Evolutionary conservation across 2,888 invertebrate species (phyloP), one percentile per base, ranked within the genome.

Genomic region (Clusia tigrina): DNA sequence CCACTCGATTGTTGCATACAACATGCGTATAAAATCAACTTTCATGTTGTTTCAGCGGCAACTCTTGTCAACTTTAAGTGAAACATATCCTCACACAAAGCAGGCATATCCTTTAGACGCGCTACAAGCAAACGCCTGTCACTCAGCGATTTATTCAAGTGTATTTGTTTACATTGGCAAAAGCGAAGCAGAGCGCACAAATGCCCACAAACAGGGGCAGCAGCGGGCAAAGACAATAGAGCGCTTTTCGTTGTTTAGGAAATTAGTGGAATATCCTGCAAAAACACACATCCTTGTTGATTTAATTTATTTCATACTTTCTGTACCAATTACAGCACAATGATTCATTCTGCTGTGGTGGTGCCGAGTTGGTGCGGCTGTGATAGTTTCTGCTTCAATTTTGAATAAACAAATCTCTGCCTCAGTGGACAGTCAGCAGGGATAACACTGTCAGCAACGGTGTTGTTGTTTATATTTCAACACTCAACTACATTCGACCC

Each of bases 201-300:
- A 17, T 48, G 20, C 22, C 24, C 24, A 12, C 1, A 15, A 15
- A 53, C 52, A 1, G 23, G 20, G 10, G 20, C 24, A 20, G 12
- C 12, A 32, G 12, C 32, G 12, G 12, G 6, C 15, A 10, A 53
- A 53, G 53, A 53, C 53, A 53, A 69, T 69, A 72, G 71, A 76
- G 73, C 76, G 73, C 66, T 73, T 73, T 73, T 74, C 74, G 71
- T 76, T 73, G 73, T 76, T 73, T 68, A 74, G 74, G 73, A 73
- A 76, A 73, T 73, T 73, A 73, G 74, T 74, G 71, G 74, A 76
- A 68, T 71, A 74, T 73, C 74, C 73, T 76, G 76, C 56, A 63
- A 68, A 62, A n/a, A n/a, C n/a, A n/a, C n/a, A 67, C 60, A 46
- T 57, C 32, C 6, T 9, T 32, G 32, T 32, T 32, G 32, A 32